Evolutionary conservation across 2,888 invertebrate genomes (phyloP), one percentile per base, ranked within the genome.

Genomic region (Meteorus colon): DNA sequence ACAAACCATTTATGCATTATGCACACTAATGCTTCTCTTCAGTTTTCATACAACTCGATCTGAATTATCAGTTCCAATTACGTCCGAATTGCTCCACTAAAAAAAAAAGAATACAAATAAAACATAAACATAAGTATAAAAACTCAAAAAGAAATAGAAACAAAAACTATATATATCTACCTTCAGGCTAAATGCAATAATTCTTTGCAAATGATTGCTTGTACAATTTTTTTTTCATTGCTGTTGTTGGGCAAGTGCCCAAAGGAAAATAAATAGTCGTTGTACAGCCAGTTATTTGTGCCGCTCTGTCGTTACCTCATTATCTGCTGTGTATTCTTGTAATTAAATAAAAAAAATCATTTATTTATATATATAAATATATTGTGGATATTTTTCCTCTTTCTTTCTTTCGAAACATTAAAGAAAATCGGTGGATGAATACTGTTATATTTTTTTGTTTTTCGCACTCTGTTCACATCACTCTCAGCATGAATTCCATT

Each of bases 121-220:
- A 24, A 24, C 24, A 31, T 10, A 48, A 48, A 6, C 19, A 19
- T 45, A 24, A 6, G 31, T 69, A 68, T 41, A 65, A 65, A 72
- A 55, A 19, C 27, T 55, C 6, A n/a, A 63, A 16, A 48, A 45
- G 45, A 65, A 19, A 6, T 65, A 37, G 37, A 73, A 55, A 65
- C 41, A 63, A 73, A 55, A 48, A 34, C 29, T 51, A 73, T 16
- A 62, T 16, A 65, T 68, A 68, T 41, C 19, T 66, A 74, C 48
- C 72, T 55, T 59, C 37, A 51, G 48, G 73, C 16, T 37, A 65
- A 60, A 19, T 74, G 45, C 45, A 74, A 69, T 68, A 74, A 74
- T 74, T 74, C 62, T 19, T 62, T 45, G 34, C 51, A 51, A 74
- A 74, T 69, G 62, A 48, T n/a, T 41, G 65, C 31, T 37, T 24